Percentiles rank a stretch among this genome's conserved stretches.
phyloP scores from a whole-genome alignment of 1,140 invertebrate genomes.

The Eumeta japonica region DNA sequence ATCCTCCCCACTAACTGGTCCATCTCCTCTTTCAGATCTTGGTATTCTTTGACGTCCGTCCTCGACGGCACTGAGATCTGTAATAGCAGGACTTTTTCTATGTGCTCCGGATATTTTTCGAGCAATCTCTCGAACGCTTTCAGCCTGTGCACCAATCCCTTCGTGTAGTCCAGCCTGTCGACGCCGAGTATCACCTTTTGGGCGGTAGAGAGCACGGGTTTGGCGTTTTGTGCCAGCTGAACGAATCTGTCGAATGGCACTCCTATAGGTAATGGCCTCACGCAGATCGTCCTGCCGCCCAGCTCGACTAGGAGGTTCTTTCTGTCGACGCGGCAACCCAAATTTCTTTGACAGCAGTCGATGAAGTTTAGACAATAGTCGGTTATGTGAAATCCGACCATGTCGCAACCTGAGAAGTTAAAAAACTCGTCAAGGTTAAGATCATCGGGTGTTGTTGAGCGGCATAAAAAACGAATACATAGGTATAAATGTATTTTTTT shows the following conservation, averaged over 20 bases:
- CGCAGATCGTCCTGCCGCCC: conserved; percentile 78
- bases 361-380: conserved; percentile 91
- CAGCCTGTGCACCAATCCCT: conserved; percentile 82
- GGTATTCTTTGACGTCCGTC: conserved; percentile 88
- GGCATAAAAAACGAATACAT: not conserved
- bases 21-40: conserved; percentile 87
- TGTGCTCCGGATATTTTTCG: conserved; percentile 83
- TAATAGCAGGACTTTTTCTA: conserved; percentile 77
- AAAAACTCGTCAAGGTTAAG: not conserved
- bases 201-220: conserved; percentile 68
- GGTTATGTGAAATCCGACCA: conserved; percentile 89
- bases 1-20: conserved; percentile 86
- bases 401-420: conserved; percentile 70
- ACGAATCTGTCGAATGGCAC: conserved; percentile 87
- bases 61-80: conserved; percentile 88
- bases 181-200: conserved; percentile 85
- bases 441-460: not conserved
- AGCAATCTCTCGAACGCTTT: conserved; percentile 81
- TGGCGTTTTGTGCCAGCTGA: conserved; percentile 74
- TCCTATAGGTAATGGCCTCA: conserved; percentile 81
- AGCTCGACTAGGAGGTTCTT: conserved; percentile 85
- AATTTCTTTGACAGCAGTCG: conserved; percentile 83
- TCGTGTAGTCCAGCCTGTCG: conserved; percentile 88
- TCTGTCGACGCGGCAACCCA: conserved; percentile 84
- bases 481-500: too few species aligned